Base-by-base conservation (phyloP, 2,888 invertebrate genomes). In the Chrysolina americana region DNA sequence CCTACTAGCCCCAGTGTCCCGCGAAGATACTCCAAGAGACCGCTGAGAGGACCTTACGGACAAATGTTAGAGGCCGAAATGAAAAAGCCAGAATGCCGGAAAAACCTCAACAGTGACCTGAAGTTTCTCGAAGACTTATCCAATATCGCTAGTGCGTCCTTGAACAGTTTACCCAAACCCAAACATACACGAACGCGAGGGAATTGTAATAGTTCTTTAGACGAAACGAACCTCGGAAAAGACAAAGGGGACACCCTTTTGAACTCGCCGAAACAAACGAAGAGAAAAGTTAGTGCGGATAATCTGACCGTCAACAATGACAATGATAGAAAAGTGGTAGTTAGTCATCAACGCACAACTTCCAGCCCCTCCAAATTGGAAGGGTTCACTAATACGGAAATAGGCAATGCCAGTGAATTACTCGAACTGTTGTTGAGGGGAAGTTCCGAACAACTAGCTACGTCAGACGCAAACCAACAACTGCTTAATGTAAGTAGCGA, bases 61-160 rank as follows among this genome's bases (percentile, higher is more conserved):
- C 94, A 94, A 86, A 94, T 94, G 94, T 87, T 94, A 36, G 94
- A 94, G 84, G 94, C 94, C 0, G 94, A 94, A 88, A 94, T 94
- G 93, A 94, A 93, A 76, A 93, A 93, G 83, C 93, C 93, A 0
- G 91, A 91, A 79, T 82, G 87, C 10, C 85, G 87, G 41, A 88
- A 88, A 76, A 91, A 91, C 76, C 89, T 90, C 75, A 90, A 89
- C 75, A 91, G 90, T 80, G 91, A 92, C 62, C 87, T 92, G 64
- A 89, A 90, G 80, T 91, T 91, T 81, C 83, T 91, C 28, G 89
- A 90, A 70, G 90, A 90, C 71, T 81, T 88, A 66, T 83, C 87
- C 6, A 80, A 80, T 68, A 81, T 70, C 56, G 65, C 76, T 23
- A 68, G 78, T 28, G 73, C 78, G 71, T 77, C 78, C 69, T 68